Conservation (phyloP, 2,888 invertebrate genomes). For the Agrotis ipsilon region DNA sequence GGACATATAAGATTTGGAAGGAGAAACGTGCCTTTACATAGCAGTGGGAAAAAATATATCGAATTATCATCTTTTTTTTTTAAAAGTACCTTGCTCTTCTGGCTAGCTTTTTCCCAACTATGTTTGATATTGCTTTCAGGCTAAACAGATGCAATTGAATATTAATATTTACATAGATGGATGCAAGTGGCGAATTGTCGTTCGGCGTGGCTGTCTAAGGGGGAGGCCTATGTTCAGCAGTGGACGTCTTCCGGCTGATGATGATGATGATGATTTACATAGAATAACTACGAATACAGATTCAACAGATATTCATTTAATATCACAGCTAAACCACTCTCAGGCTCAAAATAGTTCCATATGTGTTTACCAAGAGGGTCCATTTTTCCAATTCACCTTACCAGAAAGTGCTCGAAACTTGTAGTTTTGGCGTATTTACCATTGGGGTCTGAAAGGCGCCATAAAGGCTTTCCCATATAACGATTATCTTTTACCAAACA, state of each 20-base stretch:
- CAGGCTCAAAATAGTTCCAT: neutral
- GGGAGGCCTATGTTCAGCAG: too few species aligned
- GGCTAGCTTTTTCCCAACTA: neutral
- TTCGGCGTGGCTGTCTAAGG: too few species aligned
- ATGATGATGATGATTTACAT: too few species aligned
- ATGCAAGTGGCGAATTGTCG: too few species aligned
- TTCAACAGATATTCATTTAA: too few species aligned
- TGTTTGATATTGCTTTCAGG: neutral
- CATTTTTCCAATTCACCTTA: conserved; percentile 25
- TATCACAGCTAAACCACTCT: neutral
- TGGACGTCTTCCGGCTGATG: too few species aligned
- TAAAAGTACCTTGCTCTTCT: too few species aligned
- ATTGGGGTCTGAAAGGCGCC: conserved; percentile 13
- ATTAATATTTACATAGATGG: neutral
- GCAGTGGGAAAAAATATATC: too few species aligned
- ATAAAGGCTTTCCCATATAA: conserved; percentile 46
- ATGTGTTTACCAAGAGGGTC: neutral
- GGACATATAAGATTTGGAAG: too few species aligned
- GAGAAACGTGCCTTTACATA: too few species aligned
- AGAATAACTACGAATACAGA: neutral
- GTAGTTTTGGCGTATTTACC: conserved; percentile 41
- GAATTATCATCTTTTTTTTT: neutral
- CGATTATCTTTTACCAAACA: conserved; percentile 45
- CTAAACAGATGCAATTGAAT: neutral
- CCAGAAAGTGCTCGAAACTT: conserved; percentile 12